Evolutionary conservation across 2,113 vertebrate species (phyloP), one percentile per base, ranked within the genome.

Genomic region (Toxotes jaculatrix): DNA sequence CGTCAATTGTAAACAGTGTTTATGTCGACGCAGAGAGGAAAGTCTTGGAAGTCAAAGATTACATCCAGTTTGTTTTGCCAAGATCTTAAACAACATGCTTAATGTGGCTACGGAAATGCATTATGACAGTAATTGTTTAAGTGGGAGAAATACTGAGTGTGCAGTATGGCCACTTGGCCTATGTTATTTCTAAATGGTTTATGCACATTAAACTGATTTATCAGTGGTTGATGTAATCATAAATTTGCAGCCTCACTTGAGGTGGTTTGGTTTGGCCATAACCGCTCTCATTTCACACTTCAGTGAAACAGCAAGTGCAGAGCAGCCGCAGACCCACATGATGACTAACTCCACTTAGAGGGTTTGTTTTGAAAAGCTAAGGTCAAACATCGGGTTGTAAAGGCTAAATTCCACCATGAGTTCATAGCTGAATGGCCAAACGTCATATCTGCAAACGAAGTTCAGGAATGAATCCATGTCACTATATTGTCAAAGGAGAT

Each of bases 341-440:
- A 92, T 87, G 86, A 89, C 77, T 42, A 69, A 80, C 83, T 85
- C 61, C 74, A 74, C 83, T 81, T 47, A 61, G 7, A 82, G 49
- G 19, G 80, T 90, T 93, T 93, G 67, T 91, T 94, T 92, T 73
- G 42, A 89, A 76, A 92, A 86, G 78, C 79, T 4, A 32, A 83
- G 89, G 88, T 91, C 83, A 89, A 53, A 87, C 73, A 9, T 4
- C 3, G n/a, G 49, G 68, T 83, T 82, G 62, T 60, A 61, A 72
- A 83, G 78, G 72, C 51, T 55, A 82, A 88, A 90, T 92, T 91
- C 88, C 90, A 36, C 12, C 61, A 32, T n/a, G 3, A 75, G 76
- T 74, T 83, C 83, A 77, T 8, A 57, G 73, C 49, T 43, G 64
- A 13, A 76, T 16, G 56, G 36, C 19, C 63, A 67, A 90, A 69